Evolutionary conservation across 2,113 vertebrate genomes (phyloP), one percentile per base, ranked within the genome.

Genomic region (Zosterops hypoxanthus): DNA sequence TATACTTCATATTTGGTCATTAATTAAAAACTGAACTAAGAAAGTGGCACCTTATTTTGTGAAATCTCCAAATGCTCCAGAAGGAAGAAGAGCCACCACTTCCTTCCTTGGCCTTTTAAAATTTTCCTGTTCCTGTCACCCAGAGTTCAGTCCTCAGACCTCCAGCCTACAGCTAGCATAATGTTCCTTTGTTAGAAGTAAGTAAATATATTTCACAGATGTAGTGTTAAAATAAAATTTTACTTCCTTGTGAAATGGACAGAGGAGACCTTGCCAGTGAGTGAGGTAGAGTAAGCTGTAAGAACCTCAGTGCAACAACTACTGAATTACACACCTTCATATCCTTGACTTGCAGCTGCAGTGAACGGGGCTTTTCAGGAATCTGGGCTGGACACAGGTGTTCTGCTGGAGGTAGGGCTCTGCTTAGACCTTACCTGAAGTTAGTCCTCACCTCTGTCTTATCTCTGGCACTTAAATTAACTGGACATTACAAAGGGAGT

Each of bases 101-200:
- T 33, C 17, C 18, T 36, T 36, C 25, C 18, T 14, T 6, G 19
- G 13, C 23, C 4, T 73, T 72, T 60, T 63, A 2, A 13, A 25
- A 41, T 55, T 65, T 77, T 72, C 12, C 60, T 55, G 7, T 77
- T 72, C 12, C 60, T 55, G 7, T 44, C 4, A 7, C 31, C 19
- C 6, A 3, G 8, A 66, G 14, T 20, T 47, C 20, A 11, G 12
- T 44, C 14, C 0, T 0, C 14, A 66, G 55, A 69, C n/a, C n/a
- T 46, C 49, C 57, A 56, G 2, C 15, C 31, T 33, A 70, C 63
- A 69, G n/a, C 9, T 77, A 33, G 29, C 36, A 52, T 55, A 34
- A 50, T 1, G 7, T 63, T 77, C 39, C 21, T 75, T 63, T 34
- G 5, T 42, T 55, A 50, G 36, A 83, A 49, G 25, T 69, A 83